Evolutionary conservation across 1,140 invertebrate genomes (phyloP), one percentile per base, ranked within the genome.

Genomic region (Drosophila setifemur): DNA sequence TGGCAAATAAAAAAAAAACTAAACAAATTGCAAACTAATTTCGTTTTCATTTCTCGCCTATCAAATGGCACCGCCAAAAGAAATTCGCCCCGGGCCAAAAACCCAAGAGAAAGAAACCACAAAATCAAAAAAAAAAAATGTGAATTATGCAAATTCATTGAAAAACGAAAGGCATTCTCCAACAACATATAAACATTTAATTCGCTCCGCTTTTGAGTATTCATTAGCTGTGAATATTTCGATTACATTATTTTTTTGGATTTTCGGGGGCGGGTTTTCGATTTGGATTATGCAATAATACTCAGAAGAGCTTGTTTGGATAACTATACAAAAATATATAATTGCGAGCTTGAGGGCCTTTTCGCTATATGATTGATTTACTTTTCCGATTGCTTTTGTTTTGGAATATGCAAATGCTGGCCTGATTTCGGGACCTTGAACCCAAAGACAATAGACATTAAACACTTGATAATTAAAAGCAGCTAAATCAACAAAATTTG

Each of bases 121-220:
- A 31, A n/a, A 7, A 8, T 1, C 8, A 4, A 9, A 11, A 16
- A 54, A 25, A 12, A 26, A 16, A 37, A 18, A 11, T 33, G 55
- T 31, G 71, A 85, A 78, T 78, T 83, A 78, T 85, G 78, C 73
- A 74, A 83, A 83, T 85, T 73, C 54, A 85, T 74, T 61, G 69
- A 83, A 83, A n/a, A 83, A 73, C 79, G 78, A 83, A 83, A 83
- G 79, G 53, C 52, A 81, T 81, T 73, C 63, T 29, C 67, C 64
- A 1, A 40, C 21, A 14, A 16, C 26, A n/a, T n/a, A 3, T 5
- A 23, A 47, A 48, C 9, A 16, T 54, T 44, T 35, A 12, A 69
- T 57, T 58, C 50, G 52, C 53, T 61, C 52, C 70, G 39, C 37
- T 58, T 58, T 73, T 77, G 68, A 73, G 63, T 76, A 75, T 76